Evolutionary conservation across 2,888 invertebrate species (phyloP).

Genomic region (Ecdyonurus torrentis): DNA sequence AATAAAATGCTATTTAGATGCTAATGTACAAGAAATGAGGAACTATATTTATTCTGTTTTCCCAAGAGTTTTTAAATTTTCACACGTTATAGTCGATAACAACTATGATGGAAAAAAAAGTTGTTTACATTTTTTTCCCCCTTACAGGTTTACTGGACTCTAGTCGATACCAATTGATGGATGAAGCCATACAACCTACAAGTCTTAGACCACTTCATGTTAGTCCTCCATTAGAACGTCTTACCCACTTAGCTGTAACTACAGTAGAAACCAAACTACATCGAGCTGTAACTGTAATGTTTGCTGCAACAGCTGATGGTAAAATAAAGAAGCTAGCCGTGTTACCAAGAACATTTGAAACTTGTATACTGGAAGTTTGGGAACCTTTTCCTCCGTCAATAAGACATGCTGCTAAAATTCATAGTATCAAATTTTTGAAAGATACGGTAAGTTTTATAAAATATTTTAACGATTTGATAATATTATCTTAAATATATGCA

Average conservation of each 20-base stretch:
- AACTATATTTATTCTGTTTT: no score
- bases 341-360: conserved; percentile 45
- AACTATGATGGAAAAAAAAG: background rate
- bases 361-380: conserved; percentile 78
- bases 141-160: conserved; percentile 21
- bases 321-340: conserved; percentile 65
- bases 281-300: conserved; percentile 52
- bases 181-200: conserved; percentile 63
- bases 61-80: background rate
- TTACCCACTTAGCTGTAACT: conserved; percentile 69
- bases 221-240: conserved; percentile 45
- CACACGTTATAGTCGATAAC: background rate
- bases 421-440: conserved; percentile 59
- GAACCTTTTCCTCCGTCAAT: conserved; percentile 33
- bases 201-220: conserved; percentile 47
- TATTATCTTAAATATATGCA: no score
- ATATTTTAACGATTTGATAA: no score
- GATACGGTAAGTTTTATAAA: conserved; percentile 52
- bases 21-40: no score
- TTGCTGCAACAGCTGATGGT: conserved; percentile 59
- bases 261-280: conserved; percentile 53
- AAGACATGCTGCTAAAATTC: conserved; percentile 33
- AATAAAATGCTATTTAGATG: no score
- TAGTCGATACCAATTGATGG: conserved; percentile 67
- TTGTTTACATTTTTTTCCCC: background rate